These are phyloP conservation scores for Verasper variegatus DNA, from an alignment of 2,113 vertebrate species.

Conservation along the genomic window DNA sequence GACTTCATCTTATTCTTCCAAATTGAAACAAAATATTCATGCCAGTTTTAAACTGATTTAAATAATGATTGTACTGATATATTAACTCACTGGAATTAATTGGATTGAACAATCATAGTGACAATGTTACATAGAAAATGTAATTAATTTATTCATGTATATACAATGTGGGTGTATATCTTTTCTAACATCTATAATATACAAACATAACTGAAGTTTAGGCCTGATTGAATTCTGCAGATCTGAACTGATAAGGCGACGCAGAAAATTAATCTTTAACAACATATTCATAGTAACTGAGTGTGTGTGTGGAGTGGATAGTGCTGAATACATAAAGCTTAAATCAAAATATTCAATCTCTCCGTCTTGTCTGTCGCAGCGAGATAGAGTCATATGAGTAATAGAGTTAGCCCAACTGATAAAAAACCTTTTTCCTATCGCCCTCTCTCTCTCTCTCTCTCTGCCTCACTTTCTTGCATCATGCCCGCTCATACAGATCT, in stretches of 20 bases:
- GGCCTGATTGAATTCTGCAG: neutral
- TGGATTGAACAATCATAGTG: neutral
- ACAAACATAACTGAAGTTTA: neutral
- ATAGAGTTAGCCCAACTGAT: slow-evolving; percentile 60
- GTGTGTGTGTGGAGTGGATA: neutral
- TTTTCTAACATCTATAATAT: neutral
- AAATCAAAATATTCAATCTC: slow-evolving; percentile 35
- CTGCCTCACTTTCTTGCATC: slow-evolving; percentile 54
- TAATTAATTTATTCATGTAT: neutral
- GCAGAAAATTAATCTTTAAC: slow-evolving; percentile 6
- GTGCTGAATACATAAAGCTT: slow-evolving; percentile 7
- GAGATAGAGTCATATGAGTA: slow-evolving; percentile 50
- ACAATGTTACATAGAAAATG: neutral
- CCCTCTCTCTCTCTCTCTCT: slow-evolving; percentile 18
- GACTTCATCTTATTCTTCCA: neutral
- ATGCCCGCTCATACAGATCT: slow-evolving; percentile 57
- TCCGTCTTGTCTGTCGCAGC: slow-evolving; percentile 6
- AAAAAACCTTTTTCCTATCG: slow-evolving; percentile 48
- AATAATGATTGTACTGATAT: neutral
- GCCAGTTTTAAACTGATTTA: neutral
- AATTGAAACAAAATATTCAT: neutral
- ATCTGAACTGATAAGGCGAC: neutral
- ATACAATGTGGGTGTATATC: neutral
- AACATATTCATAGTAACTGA: neutral
- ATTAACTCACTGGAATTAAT: too few species aligned